Evolutionary conservation across 1,140 invertebrate genomes (phyloP), one percentile per base, ranked within the genome.

Genomic region (Drosophila truncata): DNA sequence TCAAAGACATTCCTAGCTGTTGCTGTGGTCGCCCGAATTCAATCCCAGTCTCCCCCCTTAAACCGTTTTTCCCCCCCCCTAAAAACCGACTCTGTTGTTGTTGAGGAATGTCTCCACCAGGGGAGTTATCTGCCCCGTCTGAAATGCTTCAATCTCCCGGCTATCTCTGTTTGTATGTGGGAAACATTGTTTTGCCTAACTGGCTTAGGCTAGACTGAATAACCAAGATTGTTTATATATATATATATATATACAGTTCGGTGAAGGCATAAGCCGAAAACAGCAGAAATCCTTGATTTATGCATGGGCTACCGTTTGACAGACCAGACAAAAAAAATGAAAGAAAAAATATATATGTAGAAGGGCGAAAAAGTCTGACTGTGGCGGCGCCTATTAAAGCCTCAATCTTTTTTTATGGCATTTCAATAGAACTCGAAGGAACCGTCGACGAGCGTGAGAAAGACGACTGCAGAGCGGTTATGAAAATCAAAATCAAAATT

Each of bases 1-100:
- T 87, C 84, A 87, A 87, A 87, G 82, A 71, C 84, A 87, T 87
- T 87, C 84, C 84, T 87, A 87, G 84, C 85, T 87, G 84, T 80
- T 72, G 84, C 84, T 63, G 80, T 65, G 72, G 80, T 71, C 79
- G 46, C 52, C 61, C 66, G 47, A 44, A 59, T 49, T 52, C 65
- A 67, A 20, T 16, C 52, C 63, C 42, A 72, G 46, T 33, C 44
- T 33, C 13, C 63, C 33, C 37, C 25, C 33, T 20, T 23, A 6
- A 11, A 13, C 60, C 59, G 29, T 33, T 52, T 52, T 20, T 4
- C 31, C 29, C 14, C 61, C 25, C 14, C 16, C 16, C 8, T 20
- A 31, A 20, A 44, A 58, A 23, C 37, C 16, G 52, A 70, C 55
- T 52, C 73, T 41, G 63, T 46, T 35, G 52, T 25, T 55, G 31